Conservation (phyloP, 2,113 vertebrate species). For the Prunella himalayana region DNA sequence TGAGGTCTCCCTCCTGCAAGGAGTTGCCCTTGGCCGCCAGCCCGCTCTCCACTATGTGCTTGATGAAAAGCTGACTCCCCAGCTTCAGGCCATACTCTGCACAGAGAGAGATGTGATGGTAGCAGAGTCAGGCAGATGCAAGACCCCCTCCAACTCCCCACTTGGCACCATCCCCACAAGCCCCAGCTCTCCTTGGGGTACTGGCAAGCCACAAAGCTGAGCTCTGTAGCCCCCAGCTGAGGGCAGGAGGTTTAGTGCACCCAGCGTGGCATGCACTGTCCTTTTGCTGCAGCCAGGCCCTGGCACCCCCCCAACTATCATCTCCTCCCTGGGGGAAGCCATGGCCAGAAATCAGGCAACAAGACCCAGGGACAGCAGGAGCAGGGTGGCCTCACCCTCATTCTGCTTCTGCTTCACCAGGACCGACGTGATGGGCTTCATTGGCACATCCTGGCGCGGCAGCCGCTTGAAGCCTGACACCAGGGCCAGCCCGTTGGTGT, state of each 20-base stretch:
- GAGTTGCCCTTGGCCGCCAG: conserved; percentile 81
- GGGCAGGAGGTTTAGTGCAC: not conserved
- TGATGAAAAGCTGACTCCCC: conserved; percentile 97
- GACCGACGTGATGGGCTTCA: conserved; percentile 81
- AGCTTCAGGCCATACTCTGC: conserved; percentile 95
- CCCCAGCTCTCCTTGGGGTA: not conserved
- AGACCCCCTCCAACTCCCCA: not conserved
- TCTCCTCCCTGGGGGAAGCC: too few species aligned
- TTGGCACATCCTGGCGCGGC: conserved; percentile 59
- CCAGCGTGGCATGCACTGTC: not conserved
- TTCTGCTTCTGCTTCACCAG: conserved; percentile 80
- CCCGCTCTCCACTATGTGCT: conserved; percentile 88
- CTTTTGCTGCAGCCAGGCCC: not conserved
- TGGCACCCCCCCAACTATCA: not conserved
- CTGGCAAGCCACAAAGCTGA: not conserved
- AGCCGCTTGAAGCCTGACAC: conserved; percentile 88
- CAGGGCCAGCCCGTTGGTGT: conserved; percentile 68
- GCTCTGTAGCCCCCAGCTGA: not conserved
- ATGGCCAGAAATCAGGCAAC: not conserved
- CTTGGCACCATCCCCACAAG: fast-evolving
- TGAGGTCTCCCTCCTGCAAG: conserved; percentile 91
- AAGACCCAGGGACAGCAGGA: not conserved
- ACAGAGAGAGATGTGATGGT: not conserved
- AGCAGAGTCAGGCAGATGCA: not conserved
- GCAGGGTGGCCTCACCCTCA: conserved; percentile 75